Base-by-base conservation (phyloP, 2,797 vertebrate genomes). In the Falco naumanni region DNA sequence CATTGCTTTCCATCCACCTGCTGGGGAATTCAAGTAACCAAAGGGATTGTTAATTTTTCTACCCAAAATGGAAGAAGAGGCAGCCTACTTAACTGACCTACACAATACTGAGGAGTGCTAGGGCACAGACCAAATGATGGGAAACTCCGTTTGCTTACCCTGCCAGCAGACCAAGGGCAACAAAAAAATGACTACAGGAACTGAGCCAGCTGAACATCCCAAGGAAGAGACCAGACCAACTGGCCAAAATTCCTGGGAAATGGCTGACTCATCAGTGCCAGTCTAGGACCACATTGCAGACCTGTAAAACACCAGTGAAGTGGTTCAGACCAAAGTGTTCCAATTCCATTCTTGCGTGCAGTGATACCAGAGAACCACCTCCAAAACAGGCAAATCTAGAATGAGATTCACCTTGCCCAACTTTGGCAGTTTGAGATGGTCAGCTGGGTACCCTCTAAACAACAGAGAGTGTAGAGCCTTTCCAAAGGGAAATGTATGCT, bases 231-330 rank as follows among this genome's bases (percentile, higher is more conserved):
- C 4, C n/a, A 80, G 21, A 7, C 17, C 28, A 86, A 20, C 9
- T 31, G 8, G 34, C 11, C 24, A 59, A 87, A 91, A 63, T 17
- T 39, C 43, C 21, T 9, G 2, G 34, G 43, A 63, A 72, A 45
- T 53, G 7, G 3, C 12, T 65, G 16, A 10, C 16, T 16, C 41
- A 60, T 18, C 53, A 53, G 18, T 0, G 0, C 4, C 53, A 69
- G 9, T 37, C 48, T 21, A 75, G 24, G 56, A 39, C 1, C 9
- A 61, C 11, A 12, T 3, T 64, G 37, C 54, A 82, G 29, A 4
- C 9, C 16, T 74, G 16, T 47, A 56, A 76, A 88, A 59, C 16
- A 25, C 0, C n/a, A 79, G 24, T 2, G 3, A 65, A 72, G 13
- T 19, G 10, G 7, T 50, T 72, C 39, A 59, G 50, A 54, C 2